phyloP scores from a whole-genome alignment of 2,113 vertebrate genomes.

The Sitta europaea region DNA sequence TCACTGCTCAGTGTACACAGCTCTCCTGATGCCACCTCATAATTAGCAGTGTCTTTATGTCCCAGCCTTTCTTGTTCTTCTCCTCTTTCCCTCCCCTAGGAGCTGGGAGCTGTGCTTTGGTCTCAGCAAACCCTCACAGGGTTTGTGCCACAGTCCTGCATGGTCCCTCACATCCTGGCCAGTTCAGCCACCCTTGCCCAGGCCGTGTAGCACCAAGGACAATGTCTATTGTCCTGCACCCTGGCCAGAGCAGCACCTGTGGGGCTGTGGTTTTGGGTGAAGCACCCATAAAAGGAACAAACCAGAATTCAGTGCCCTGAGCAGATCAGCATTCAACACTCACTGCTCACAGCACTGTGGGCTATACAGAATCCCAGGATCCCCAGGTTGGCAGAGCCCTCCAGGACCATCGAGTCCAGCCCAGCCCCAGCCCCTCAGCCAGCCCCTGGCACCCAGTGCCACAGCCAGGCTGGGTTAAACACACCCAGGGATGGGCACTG shows the following conservation, averaged over 20 bases:
- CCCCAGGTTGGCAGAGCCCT: no score
- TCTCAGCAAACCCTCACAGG: neutral
- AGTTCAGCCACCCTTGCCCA: neutral
- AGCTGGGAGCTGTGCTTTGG: neutral
- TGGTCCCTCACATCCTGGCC: neutral
- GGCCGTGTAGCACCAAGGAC: neutral
- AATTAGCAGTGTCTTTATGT: neutral
- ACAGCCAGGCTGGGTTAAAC: no score
- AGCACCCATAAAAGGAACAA: slow-evolving; percentile 23
- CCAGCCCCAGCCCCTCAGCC: no score
- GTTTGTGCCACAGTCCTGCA: neutral
- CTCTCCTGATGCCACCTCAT: neutral
- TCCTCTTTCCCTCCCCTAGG: neutral
- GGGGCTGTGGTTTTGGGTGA: neutral
- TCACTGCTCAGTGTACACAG: neutral
- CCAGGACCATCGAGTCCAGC: no score
- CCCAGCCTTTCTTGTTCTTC: neutral
- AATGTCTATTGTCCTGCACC: slow-evolving; percentile 26
- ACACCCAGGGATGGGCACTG: no score
- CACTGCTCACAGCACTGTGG: neutral
- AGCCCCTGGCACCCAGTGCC: no score
- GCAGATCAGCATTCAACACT: rapidly evolving
- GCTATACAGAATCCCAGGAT: no score
- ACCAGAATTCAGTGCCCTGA: rapidly evolving
- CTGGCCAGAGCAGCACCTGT: neutral